Percentiles rank a stretch among this genome's conserved stretches.
phyloP scores from a whole-genome alignment of 2,113 vertebrate genomes.

The Crotalus viridis region DNA sequence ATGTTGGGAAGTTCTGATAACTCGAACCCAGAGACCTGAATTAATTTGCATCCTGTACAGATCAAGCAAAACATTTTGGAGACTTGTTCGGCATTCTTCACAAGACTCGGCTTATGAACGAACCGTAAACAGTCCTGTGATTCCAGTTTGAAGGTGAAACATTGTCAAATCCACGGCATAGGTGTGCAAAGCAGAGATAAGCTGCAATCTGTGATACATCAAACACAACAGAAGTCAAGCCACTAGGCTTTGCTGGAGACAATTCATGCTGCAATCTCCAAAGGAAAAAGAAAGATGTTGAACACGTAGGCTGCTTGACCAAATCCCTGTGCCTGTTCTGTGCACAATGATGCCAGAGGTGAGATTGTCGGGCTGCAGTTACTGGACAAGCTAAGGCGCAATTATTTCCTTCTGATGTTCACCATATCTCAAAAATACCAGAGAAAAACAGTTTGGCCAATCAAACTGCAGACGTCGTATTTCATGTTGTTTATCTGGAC shows the following conservation, averaged over 20 bases:
- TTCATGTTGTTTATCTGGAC: neutral
- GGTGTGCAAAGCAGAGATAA: neutral
- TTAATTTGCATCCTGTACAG: neutral
- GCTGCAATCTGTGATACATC: neutral
- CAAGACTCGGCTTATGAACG: neutral
- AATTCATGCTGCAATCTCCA: neutral
- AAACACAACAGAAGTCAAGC: neutral
- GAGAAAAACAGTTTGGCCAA: neutral
- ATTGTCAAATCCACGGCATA: neutral
- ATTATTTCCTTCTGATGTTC: neutral
- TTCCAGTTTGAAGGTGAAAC: neutral
- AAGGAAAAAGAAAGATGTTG: neutral
- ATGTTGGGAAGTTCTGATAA: neutral
- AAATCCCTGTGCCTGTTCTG: neutral
- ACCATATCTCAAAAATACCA: neutral
- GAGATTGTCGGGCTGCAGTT: neutral
- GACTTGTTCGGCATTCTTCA: neutral
- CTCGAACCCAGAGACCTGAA: neutral
- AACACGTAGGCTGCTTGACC: neutral
- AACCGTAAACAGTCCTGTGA: neutral
- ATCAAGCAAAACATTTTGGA: neutral
- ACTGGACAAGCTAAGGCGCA: neutral
- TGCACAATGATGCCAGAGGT: neutral
- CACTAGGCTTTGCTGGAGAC: neutral
- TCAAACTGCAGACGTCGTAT: neutral